Conservation (phyloP, 2,888 invertebrate species). For the Hipparchia sbordonii region DNA sequence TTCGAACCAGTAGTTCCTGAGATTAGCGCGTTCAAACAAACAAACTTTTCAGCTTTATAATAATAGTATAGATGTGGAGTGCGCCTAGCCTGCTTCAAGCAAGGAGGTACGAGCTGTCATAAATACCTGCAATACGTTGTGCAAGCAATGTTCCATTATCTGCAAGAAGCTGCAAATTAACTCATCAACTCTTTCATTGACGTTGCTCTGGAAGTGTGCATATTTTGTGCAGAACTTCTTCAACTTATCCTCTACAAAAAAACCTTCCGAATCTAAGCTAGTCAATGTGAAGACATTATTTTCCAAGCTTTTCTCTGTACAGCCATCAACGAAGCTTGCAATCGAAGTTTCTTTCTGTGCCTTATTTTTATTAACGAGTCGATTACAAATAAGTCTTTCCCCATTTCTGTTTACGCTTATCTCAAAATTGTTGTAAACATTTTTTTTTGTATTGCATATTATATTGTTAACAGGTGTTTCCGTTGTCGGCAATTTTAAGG, state of each 20-base stretch:
- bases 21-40: too few relatives aligned
- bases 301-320: too few relatives aligned
- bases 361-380: not conserved
- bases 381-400: not conserved
- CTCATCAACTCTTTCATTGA: not conserved
- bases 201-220: not conserved
- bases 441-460: not conserved
- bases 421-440: not conserved
- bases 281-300: too few relatives aligned
- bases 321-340: too few relatives aligned
- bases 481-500: not conserved
- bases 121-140: not conserved
- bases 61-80: too few relatives aligned
- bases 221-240: not conserved
- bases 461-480: not conserved
- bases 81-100: too few relatives aligned
- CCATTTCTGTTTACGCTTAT: not conserved
- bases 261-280: not conserved
- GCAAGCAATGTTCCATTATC: not conserved
- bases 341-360: not conserved
- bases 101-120: not conserved
- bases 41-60: too few relatives aligned
- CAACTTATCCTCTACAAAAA: not conserved
- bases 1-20: too few relatives aligned
- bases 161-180: not conserved